Evolutionary conservation across 2,113 vertebrate genomes (phyloP).

Genomic region (Merops nubicus): DNA sequence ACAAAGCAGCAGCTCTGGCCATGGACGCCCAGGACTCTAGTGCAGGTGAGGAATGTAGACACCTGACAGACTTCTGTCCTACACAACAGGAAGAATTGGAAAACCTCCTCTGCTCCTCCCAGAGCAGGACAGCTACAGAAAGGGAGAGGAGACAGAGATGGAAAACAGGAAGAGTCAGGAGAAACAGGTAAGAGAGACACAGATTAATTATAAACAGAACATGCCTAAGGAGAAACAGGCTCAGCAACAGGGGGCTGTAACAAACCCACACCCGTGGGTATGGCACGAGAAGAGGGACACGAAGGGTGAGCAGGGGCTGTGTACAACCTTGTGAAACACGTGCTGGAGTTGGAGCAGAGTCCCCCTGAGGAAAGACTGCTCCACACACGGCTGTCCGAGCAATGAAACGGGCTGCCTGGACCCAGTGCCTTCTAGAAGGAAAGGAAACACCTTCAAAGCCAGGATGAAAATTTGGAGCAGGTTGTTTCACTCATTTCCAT

Average conservation of each 20-base stretch:
- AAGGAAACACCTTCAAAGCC: neutral
- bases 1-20: neutral
- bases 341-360: neutral
- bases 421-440: neutral
- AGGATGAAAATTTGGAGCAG: neutral
- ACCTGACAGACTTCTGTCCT: neutral
- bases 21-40: accelerated
- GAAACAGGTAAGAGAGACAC: neutral
- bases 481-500: neutral
- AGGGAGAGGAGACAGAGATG: neutral
- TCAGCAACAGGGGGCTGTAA: neutral
- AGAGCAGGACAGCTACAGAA: neutral
- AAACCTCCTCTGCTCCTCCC: neutral
- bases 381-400: accelerated
- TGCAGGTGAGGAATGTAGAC: neutral
- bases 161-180: neutral
- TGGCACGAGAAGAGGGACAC: accelerated
- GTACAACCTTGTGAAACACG: accelerated
- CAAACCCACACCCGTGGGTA: accelerated
- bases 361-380: accelerated
- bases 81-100: accelerated
- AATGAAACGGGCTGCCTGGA: accelerated
- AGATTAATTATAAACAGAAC: accelerated
- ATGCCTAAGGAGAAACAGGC: neutral
- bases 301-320: accelerated